Conservation (phyloP, 2,113 vertebrate species). For the Alligator mississippiensis region DNA sequence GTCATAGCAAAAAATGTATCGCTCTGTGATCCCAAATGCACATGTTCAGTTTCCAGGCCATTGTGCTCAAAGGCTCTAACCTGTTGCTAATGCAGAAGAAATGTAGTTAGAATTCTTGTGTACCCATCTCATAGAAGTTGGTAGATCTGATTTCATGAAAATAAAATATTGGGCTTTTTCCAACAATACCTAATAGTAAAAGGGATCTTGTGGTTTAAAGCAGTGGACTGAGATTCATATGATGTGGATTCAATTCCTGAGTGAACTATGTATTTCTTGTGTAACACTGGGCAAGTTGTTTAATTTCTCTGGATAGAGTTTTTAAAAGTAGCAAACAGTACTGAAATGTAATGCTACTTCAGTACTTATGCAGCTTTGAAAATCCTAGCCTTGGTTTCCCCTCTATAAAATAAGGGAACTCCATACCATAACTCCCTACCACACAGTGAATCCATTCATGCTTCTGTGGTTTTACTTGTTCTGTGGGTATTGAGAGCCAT, state of each 20-base stretch:
- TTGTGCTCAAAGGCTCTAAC: neutral
- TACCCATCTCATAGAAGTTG: neutral
- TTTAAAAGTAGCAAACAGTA: neutral
- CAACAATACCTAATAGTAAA: neutral
- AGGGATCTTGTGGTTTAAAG: neutral
- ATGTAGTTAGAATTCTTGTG: neutral
- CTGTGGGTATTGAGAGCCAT: neutral
- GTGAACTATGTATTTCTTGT: neutral
- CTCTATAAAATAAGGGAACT: neutral
- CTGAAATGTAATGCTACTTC: no score
- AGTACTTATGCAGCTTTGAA: no score
- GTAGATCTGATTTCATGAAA: neutral
- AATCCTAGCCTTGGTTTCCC: neutral
- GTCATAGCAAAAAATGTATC: neutral
- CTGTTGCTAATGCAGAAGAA: neutral
- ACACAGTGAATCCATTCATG: neutral
- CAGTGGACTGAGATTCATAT: neutral
- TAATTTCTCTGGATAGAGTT: fast-evolving
- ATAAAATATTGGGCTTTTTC: neutral
- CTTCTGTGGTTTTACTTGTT: no score
- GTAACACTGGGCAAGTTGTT: neutral
- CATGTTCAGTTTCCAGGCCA: neutral
- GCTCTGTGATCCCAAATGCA: neutral
- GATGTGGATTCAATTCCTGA: neutral
- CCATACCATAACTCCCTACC: neutral